Evolutionary conservation across 2,888 invertebrate genomes (phyloP).

Genomic region (Odontothrips loti): DNA sequence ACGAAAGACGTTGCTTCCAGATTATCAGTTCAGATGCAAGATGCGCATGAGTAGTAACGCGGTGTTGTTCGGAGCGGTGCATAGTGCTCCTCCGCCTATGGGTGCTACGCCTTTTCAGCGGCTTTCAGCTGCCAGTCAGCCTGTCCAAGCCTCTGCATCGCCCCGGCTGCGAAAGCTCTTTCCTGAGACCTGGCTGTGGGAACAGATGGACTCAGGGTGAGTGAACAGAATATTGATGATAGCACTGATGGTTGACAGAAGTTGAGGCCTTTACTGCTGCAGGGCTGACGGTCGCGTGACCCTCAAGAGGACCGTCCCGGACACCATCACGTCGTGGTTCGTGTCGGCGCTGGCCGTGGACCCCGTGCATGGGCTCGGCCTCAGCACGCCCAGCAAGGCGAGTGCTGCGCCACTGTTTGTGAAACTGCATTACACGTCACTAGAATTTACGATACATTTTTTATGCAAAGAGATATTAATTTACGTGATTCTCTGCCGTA

Average conservation of each 20-base stretch:
- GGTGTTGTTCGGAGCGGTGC: no score
- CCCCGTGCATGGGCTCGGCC: constrained; percentile 51
- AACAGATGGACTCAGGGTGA: constrained; percentile 38
- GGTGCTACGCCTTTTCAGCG: no score
- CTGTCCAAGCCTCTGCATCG: neutral
- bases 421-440: no score
- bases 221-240: constrained; percentile 37
- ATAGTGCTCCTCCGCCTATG: no score
- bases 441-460: no score
- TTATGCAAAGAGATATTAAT: no score
- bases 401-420: no score
- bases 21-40: no score
- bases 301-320: constrained; percentile 48
- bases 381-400: constrained; percentile 49
- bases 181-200: constrained; percentile 54
- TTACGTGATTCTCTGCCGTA: no score
- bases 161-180: constrained; percentile 46
- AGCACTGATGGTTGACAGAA: neutral
- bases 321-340: constrained; percentile 58
- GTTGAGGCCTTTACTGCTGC: neutral
- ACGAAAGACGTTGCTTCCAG: no score
- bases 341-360: constrained; percentile 55
- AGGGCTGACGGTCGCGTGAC: constrained; percentile 31
- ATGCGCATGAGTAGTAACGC: no score
- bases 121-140: no score